Evolutionary conservation across 2,113 vertebrate species (phyloP).

Genomic region (Megaptera novaeangliae): DNA sequence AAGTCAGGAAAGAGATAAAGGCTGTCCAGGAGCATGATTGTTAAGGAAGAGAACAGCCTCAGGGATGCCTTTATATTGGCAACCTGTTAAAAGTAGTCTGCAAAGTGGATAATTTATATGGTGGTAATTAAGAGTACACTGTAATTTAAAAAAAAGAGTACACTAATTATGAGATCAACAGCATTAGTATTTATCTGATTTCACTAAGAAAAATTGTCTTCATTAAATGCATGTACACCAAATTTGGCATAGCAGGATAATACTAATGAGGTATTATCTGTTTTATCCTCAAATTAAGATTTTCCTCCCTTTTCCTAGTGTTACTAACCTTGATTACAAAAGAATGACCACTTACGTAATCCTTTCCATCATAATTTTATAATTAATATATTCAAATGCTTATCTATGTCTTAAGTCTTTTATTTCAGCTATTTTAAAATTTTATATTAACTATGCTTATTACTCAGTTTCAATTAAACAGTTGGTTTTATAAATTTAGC

Average conservation of each 20-base stretch:
- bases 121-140: neutral
- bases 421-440: conserved; percentile 31
- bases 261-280: neutral
- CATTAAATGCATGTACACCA: neutral
- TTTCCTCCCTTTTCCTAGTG: neutral
- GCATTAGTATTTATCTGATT: neutral
- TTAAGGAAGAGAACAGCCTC: neutral
- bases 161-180: neutral
- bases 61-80: neutral
- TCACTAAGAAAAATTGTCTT: neutral
- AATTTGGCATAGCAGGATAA: neutral
- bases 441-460: neutral
- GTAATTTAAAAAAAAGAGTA: neutral
- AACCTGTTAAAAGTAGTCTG: neutral
- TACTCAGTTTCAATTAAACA: neutral
- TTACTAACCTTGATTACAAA: neutral
- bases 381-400: neutral
- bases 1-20: neutral
- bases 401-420: neutral
- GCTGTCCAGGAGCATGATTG: neutral
- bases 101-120: neutral
- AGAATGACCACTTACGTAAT: neutral
- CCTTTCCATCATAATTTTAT: conserved; percentile 3
- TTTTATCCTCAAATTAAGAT: neutral
- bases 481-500: neutral